Base-by-base conservation (phyloP, 2,888 invertebrate species). In the Mesorhabditis sp. region DNA sequence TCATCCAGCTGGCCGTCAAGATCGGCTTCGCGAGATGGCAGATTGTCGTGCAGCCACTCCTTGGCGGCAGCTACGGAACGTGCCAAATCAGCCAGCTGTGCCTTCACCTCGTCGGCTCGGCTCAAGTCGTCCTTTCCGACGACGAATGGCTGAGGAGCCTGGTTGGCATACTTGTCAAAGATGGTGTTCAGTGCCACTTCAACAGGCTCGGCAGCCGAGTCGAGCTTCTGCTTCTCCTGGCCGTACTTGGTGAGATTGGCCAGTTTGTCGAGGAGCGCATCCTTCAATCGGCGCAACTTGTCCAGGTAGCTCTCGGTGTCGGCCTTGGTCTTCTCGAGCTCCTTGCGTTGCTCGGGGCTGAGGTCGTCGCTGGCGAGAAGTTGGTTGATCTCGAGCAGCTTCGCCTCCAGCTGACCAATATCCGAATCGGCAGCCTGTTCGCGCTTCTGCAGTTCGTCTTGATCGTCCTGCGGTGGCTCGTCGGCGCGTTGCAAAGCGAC, bases 221-320 rank as follows among this genome's bases (percentile, higher is more conserved):
- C 70, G 41, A 70, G 70, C 10, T 61, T 66, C 41, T 66, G 62
- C 50, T 70, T 61, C 43, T 65, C 45, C 7, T 62, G 44, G n/a
- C 61, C 66, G n/a, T 50, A 50, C n/a, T 50, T 50, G 58, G 58
- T n/a, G 7, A 50, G 58, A 50, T 50, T 50, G 58, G 58, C 58
- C 10, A 50, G 58, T 50, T 50, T 50, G 58, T 50, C 58, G 58
- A 50, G 58, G n/a, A 50, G 58, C n/a, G 58, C 58, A 50, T 50
- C 58, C n/a, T n/a, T 10, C 10, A 50, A n/a, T 13, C 58, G 58
- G n/a, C 58, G 58, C 7, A 50, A n/a, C n/a, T 50, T 50, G n/a
- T 50, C 58, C 58, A 50, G 58, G n/a, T 50, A 69, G 15, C 13
- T 66, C 65, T 44, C 61, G 50, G 44, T 68, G 62, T 66, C 65